Evolutionary conservation across 2,113 vertebrate species (phyloP).

Genomic region (Triplophysa siluroides): DNA sequence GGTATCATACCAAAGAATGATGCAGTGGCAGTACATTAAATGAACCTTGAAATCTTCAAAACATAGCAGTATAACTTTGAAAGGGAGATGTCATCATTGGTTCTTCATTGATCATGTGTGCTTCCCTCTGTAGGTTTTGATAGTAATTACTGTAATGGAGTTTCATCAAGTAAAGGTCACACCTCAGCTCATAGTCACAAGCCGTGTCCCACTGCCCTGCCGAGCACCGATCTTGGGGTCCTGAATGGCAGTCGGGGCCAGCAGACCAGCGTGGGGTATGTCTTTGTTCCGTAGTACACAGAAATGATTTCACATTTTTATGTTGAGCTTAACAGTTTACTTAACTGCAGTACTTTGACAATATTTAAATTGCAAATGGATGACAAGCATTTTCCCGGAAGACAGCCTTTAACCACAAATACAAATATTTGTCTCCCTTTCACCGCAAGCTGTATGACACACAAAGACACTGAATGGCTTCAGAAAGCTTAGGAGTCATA

Average conservation of each 20-base stretch:
- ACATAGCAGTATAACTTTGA: background rate
- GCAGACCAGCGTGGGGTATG: conserved; percentile 83
- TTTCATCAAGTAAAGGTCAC: conserved; percentile 87
- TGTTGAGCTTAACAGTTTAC: too few relatives aligned
- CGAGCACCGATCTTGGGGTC: conserved; percentile 86
- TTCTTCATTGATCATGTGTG: background rate
- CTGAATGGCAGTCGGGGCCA: conserved; percentile 90
- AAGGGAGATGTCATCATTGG: background rate
- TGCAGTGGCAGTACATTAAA: background rate
- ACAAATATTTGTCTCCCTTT: too few relatives aligned
- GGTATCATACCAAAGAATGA: conserved; percentile 65
- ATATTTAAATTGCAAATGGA: too few relatives aligned
- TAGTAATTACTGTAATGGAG: conserved; percentile 94
- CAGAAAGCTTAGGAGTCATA: too few relatives aligned
- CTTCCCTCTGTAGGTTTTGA: conserved; percentile 78
- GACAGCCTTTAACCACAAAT: too few relatives aligned
- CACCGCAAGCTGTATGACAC: too few relatives aligned
- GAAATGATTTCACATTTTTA: too few relatives aligned
- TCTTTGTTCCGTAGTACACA: background rate
- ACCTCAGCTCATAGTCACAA: conserved; percentile 92
- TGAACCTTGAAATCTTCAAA: background rate
- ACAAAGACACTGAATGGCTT: too few relatives aligned
- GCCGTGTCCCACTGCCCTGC: conserved; percentile 79
- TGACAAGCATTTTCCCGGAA: too few relatives aligned
- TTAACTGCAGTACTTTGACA: too few relatives aligned